Base-by-base conservation (phyloP, 2,797 vertebrate genomes). In the Salmo trutta region DNA sequence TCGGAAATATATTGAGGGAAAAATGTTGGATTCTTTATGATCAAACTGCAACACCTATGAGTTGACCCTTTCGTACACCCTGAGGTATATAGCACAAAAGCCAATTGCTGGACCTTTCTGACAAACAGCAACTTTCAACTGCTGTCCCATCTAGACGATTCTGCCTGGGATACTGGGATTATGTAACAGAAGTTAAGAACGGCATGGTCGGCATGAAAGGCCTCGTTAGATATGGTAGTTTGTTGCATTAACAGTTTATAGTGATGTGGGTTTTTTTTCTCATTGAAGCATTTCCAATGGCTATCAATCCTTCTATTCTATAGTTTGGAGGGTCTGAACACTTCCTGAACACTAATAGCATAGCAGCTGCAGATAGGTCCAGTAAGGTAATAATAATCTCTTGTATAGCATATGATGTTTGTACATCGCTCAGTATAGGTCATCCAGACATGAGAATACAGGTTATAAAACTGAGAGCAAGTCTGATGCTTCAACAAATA, bases 261-360 rank as follows among this genome's bases (percentile, higher is more conserved):
- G 14, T 3, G 19, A 71, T 81, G n/a, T 56, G 6, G 36, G 36
- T 80, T 74, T 74, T 78, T 52, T 69, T 69, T 76, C 16, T 75
- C 33, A 3, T 62, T 71, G 79, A 85, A 82, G 79, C 75, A 65
- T 75, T 83, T 83, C 82, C 83, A 12, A 12, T 47, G 41, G 3
- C 41, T 12, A 47, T 47, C 41, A 12, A 12, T 47, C 41, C 41
- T 47, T 47, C 41, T 47, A 47, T 47, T 86, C 77, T 79, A 81
- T 71, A 27, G 72, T 76, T 76, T 36, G 70, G 76, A 73, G 71
- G 75, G 78, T 83, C 83, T 88, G 78, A 69, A 79, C 77, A 82
- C 75, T 75, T 74, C 79, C 77, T 82, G 78, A 78, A 85, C 81
- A 78, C 5, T 62, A 84, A 66, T 80, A 81, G 5, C 17, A 81